These are phyloP conservation scores for Ctenosaura bakeri DNA, from an alignment of 2,797 vertebrate species.

Conservation along the genomic window DNA sequence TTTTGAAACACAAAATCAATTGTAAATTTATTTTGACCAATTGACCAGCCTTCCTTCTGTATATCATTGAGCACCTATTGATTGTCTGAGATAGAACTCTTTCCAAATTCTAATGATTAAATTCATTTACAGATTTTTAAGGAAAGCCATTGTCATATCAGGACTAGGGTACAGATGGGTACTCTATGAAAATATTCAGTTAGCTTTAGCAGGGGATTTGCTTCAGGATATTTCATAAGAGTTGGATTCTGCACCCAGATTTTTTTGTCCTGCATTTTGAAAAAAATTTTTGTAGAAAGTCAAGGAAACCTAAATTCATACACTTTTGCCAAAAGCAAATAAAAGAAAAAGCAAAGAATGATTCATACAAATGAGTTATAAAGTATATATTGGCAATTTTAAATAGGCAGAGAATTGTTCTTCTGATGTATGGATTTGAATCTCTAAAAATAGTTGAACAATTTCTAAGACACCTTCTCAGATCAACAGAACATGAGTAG, in stretches of 20 bases:
- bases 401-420: constrained; percentile 69
- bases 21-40: constrained; percentile 82
- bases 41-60: constrained; percentile 75
- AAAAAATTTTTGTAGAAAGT: constrained; percentile 34
- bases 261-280: constrained; percentile 46
- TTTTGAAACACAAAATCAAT: constrained; percentile 81
- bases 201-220: background rate
- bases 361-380: constrained; percentile 72
- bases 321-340: constrained; percentile 63
- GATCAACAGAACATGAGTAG: constrained; percentile 81
- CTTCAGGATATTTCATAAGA: constrained; percentile 13
- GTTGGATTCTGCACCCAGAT: constrained; percentile 37
- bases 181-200: constrained; percentile 34
- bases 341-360: constrained; percentile 58
- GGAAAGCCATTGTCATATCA: constrained; percentile 56
- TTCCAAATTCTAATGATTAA: constrained; percentile 74
- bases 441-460: constrained; percentile 77
- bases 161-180: constrained; percentile 43
- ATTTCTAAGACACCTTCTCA: constrained; percentile 77
- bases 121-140: constrained; percentile 74
- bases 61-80: constrained; percentile 73
- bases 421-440: constrained; percentile 76
- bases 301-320: constrained; percentile 36
- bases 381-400: constrained; percentile 63
- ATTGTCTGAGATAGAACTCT: constrained; percentile 70